Base-by-base conservation (phyloP, 2,888 invertebrate genomes). In the Orthonychiurus folsomi region DNA sequence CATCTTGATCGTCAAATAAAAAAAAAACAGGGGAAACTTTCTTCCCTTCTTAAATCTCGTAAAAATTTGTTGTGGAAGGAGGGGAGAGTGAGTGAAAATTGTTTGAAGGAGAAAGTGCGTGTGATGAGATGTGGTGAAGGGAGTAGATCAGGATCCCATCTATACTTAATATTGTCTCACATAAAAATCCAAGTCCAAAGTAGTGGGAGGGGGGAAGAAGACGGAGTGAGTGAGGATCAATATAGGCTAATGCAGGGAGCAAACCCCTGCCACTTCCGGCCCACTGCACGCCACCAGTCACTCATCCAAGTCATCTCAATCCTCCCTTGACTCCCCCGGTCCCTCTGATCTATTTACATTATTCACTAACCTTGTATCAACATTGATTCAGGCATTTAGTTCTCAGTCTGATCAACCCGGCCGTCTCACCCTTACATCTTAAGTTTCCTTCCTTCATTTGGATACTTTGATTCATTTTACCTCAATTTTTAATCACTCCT, bases 291-390 rank as follows among this genome's bases (percentile, higher is more conserved):
- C 15, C 15, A 5, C 37, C 15, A n/a, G n/a, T n/a, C n/a, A n/a
- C n/a, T n/a, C n/a, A n/a, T n/a, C n/a, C n/a, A n/a, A 37, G 37
- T 9, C 5, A 37, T 9, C 37, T 37, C 15, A 15, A 9, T 37
- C 37, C 37, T 37, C 15, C 37, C 15, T 37, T 5, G 37, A 5
- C 9, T 37, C 5, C 37, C 15, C 37, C 15, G 5, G 37, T 37
- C 37, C 37, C 5, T 37, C 37, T 15, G 37, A 37, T 37, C 37
- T 37, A 37, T 37, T 37, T 37, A 37, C 37, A 37, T 37, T 37
- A 37, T 37, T 37, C 37, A 37, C 37, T 37, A 37, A 37, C 37
- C 37, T 37, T 37, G 37, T 37, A 37, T 37, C 37, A 37, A 37
- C 37, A 37, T 37, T 37, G 37, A 37, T 37, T 9, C 37, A 37